Conservation (phyloP, 2,797 vertebrate genomes). For the Oceanodroma leucorhoa region DNA sequence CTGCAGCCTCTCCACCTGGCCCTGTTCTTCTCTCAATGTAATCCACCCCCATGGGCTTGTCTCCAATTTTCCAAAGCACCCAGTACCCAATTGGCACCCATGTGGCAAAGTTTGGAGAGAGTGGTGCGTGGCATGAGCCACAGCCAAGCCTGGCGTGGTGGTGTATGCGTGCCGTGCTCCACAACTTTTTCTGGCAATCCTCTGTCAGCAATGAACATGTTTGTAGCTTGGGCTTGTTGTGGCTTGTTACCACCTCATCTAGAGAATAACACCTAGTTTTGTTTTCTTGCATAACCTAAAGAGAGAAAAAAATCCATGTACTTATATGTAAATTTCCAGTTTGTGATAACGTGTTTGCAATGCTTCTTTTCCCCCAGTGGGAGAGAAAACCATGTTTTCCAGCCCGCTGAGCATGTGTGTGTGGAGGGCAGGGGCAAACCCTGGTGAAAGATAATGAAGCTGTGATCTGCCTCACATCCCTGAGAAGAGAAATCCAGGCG, state of each 20-base stretch:
- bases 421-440: not conserved
- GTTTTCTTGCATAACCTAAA: not conserved
- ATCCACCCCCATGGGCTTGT: not conserved
- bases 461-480: not conserved
- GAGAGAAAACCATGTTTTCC: not conserved
- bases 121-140: not conserved
- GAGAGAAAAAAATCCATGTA: not conserved
- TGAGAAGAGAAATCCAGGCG: not conserved
- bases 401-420: not conserved
- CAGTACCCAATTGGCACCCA: not conserved
- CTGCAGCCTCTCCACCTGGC: slow-evolving; percentile 7
- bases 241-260: not conserved
- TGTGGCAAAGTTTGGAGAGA: not conserved
- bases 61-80: not conserved
- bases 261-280: not conserved
- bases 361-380: not conserved
- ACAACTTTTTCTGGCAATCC: not conserved
- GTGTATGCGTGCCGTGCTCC: not conserved
- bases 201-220: not conserved
- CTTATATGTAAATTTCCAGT: not conserved
- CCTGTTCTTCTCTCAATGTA: not conserved
- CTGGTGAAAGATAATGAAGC: not conserved
- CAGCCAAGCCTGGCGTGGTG: fast-evolving
- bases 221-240: not conserved
- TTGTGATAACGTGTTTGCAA: not conserved